A percentile compares a stretch with the other conserved stretches of the same genome.
These are phyloP conservation scores for Epinotia nisella DNA, from an alignment of 2,888 invertebrate species.

Conservation along the genomic window DNA sequence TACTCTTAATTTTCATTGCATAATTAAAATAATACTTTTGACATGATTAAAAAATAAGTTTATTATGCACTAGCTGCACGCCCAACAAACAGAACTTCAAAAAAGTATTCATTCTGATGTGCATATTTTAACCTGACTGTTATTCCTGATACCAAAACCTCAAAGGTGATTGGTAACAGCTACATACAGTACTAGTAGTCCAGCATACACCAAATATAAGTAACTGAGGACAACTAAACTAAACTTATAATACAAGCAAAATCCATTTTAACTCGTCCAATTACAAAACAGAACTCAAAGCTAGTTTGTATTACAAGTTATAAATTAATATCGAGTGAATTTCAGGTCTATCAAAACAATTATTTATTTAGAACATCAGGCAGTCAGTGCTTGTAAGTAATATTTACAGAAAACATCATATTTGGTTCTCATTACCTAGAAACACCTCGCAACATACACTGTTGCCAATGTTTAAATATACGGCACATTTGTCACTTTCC, in stretches of 20 bases:
- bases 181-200: too few species aligned
- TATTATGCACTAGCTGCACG: constrained; percentile 1
- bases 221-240: neutral
- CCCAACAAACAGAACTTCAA: neutral
- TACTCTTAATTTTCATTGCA: constrained; percentile 7
- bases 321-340: neutral
- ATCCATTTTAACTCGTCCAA: too few species aligned
- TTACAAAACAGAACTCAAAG: too few species aligned
- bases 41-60: constrained; percentile 19
- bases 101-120: neutral
- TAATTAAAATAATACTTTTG: constrained; percentile 13
- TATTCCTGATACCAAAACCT: neutral
- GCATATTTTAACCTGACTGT: neutral
- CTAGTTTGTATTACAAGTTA: too few species aligned
- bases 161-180: neutral
- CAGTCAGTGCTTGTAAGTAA: constrained; percentile 39
- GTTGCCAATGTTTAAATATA: constrained; percentile 21
- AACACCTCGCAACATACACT: constrained; percentile 1
- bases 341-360: neutral
- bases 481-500: constrained; percentile 16
- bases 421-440: constrained; percentile 39
- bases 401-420: constrained; percentile 42
- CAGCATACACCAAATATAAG: neutral
- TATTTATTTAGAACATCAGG: constrained; percentile 39
- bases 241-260: too few species aligned